A percentile compares a stretch with the other conserved stretches of the same genome.
phyloP scores from a whole-genome alignment of 1,140 invertebrate genomes.

The Eupeodes corollae region DNA sequence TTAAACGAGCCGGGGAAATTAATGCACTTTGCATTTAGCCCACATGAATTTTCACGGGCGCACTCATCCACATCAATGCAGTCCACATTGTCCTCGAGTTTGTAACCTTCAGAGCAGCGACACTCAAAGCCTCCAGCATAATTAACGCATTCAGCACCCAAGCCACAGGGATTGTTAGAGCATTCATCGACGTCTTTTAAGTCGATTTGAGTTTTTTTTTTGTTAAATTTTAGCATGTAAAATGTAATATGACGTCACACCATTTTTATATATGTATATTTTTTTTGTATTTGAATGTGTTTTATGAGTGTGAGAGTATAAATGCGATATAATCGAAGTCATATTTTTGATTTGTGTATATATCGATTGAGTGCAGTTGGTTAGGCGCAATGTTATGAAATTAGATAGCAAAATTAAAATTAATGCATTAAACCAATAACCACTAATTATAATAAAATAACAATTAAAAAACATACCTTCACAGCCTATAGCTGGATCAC shows the following conservation, averaged over 20 bases:
- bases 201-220: slow-evolving; percentile 2
- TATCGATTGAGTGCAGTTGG: slow-evolving; percentile 16
- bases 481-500: slow-evolving; percentile 58
- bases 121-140: slow-evolving; percentile 61
- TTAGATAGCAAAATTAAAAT: slow-evolving; percentile 8
- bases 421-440: too few species aligned
- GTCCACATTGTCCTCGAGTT: slow-evolving; percentile 31
- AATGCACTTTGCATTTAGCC: slow-evolving; percentile 80
- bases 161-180: slow-evolving; percentile 55
- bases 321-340: slow-evolving; percentile 11
- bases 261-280: not conserved
- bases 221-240: not conserved
- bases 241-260: not conserved
- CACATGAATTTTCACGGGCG: slow-evolving; percentile 65
- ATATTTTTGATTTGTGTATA: slow-evolving; percentile 10
- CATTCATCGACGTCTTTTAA: slow-evolving; percentile 76
- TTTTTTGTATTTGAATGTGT: slow-evolving; percentile 3
- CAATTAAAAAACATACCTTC: slow-evolving; percentile 47
- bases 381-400: slow-evolving; percentile 1
- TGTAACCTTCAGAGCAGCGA: slow-evolving; percentile 57
- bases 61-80: slow-evolving; percentile 59
- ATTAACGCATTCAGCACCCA: slow-evolving; percentile 62
- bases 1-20: slow-evolving; percentile 87
- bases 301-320: not conserved
- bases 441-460: too few species aligned